Conservation (phyloP, 2,113 vertebrate genomes). For the Vireo altiloquus region DNA sequence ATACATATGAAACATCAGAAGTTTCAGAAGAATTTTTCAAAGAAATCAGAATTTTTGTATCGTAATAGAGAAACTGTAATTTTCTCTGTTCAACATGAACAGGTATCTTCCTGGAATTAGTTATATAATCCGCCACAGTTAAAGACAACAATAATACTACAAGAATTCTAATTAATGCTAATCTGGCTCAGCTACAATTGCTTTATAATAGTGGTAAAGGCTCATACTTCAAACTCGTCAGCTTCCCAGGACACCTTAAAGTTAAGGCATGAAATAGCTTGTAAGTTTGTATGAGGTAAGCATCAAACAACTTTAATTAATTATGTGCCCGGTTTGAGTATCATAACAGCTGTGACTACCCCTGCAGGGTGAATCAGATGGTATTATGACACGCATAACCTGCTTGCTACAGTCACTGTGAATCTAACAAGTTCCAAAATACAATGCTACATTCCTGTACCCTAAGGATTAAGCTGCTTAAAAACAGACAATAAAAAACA, state of each 20-base stretch:
- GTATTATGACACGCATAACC: not conserved
- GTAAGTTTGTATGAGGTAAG: not conserved
- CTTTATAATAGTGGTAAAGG: not conserved
- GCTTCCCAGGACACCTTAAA: not conserved
- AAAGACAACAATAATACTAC: not conserved
- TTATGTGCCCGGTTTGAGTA: not conserved
- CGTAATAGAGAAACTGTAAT: not conserved
- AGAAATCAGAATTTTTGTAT: not conserved
- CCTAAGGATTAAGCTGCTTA: not conserved
- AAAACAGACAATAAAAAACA: not conserved
- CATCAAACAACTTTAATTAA: not conserved
- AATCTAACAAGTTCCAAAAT: not conserved
- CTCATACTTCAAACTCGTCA: not conserved
- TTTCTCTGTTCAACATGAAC: not conserved
- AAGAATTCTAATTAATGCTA: not conserved
- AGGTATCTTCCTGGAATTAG: not conserved
- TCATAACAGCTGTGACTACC: not conserved
- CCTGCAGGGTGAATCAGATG: not conserved
- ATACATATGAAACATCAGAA: slow-evolving; percentile 61
- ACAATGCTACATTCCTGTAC: not conserved
- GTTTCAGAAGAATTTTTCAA: slow-evolving; percentile 69
- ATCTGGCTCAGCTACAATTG: not conserved
- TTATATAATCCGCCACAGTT: slow-evolving; percentile 21
- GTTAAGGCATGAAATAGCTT: not conserved
- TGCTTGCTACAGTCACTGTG: not conserved